phyloP scores from a whole-genome alignment of 1,140 invertebrate species.

The Aphis craccivora region DNA sequence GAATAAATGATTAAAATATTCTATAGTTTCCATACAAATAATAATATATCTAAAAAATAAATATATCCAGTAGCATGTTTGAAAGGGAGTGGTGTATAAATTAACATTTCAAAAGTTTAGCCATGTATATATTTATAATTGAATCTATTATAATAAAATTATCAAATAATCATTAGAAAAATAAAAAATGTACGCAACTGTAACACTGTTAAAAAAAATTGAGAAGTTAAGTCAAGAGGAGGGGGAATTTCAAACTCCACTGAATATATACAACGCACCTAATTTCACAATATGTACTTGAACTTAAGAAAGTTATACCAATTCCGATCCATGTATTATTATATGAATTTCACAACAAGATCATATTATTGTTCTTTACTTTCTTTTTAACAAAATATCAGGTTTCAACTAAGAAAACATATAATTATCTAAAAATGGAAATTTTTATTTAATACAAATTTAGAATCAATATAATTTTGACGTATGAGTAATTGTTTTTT shows the following conservation, averaged over 20 bases:
- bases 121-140: not conserved
- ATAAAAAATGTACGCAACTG: not conserved
- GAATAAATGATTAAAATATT: not conserved
- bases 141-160: not conserved
- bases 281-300: constrained; percentile 19
- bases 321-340: not conserved
- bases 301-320: not conserved
- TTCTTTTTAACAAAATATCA: constrained; percentile 6
- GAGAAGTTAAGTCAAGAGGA: not conserved
- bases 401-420: not conserved
- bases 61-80: not conserved
- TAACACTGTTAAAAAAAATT: not conserved
- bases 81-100: not conserved
- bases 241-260: not conserved
- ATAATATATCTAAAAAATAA: not conserved
- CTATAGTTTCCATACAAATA: not conserved
- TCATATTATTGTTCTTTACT: not conserved
- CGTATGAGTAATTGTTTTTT: not conserved
- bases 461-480: not conserved
- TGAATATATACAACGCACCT: not conserved
- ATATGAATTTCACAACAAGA: not conserved
- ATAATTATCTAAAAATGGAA: not conserved
- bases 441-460: not conserved
- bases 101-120: not conserved
- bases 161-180: not conserved